Percentiles rank a stretch among this genome's conserved stretches.
These are phyloP conservation scores for Alexandromys fortis DNA, from an alignment of 2,113 vertebrate species.

Conservation along the genomic window DNA sequence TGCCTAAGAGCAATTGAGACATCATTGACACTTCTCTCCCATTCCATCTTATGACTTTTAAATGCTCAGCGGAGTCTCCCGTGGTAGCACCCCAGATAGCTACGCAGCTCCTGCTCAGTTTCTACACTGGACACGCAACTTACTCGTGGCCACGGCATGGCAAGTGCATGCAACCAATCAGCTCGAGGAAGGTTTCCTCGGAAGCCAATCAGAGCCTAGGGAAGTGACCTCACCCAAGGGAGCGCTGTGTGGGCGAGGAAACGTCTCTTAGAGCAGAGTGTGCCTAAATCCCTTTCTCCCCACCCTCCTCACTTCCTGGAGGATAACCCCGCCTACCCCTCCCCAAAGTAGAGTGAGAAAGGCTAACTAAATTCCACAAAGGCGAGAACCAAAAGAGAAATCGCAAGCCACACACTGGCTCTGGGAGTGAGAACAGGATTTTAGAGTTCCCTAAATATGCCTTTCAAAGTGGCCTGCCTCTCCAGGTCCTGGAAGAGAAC, in stretches of 20 bases:
- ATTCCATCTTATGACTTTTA: not conserved
- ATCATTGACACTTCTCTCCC: constrained; percentile 3
- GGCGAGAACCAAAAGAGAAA: constrained; percentile 22
- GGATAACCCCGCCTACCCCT: not conserved
- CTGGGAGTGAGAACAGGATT: not conserved
- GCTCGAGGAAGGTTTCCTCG: not conserved
- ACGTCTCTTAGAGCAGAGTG: constrained; percentile 48
- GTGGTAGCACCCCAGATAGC: not conserved
- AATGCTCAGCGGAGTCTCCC: not conserved
- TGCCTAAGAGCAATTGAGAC: not conserved
- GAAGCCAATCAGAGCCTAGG: constrained; percentile 71
- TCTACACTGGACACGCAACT: constrained; percentile 58
- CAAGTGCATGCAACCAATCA: constrained; percentile 73
- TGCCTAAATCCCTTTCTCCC: constrained; percentile 53
- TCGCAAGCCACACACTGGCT: not conserved
- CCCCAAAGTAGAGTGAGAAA: constrained; percentile 29
- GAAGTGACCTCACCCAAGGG: constrained; percentile 71
- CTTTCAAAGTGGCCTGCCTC: not conserved
- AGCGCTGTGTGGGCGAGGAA: constrained; percentile 56
- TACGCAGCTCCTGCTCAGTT: not conserved
- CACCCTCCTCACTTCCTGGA: constrained; percentile 62
- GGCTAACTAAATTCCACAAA: constrained; percentile 7
- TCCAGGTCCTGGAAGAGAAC: not conserved
- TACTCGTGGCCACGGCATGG: constrained; percentile 65
- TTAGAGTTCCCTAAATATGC: not conserved